Conservation (phyloP, 2,797 vertebrate species). For the Lacerta agilis region DNA sequence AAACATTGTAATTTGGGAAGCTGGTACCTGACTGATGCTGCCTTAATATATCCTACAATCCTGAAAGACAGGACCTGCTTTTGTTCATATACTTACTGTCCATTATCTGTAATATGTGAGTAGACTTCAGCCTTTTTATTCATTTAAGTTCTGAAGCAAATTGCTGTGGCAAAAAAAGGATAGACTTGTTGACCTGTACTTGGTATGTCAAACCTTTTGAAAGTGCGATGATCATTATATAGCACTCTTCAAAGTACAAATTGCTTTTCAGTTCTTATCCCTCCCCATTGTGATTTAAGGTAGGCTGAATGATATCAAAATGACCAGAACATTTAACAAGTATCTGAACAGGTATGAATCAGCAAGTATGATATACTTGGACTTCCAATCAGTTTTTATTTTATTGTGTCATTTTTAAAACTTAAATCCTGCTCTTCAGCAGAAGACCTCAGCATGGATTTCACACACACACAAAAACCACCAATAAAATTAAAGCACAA, state of each 20-base stretch:
- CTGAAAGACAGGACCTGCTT: not conserved
- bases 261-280: not conserved
- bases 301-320: not conserved
- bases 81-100: not conserved
- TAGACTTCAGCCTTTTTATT: not conserved
- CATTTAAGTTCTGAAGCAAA: not conserved
- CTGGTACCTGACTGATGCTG: not conserved
- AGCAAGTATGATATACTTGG: too few relatives aligned
- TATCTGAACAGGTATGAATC: too few relatives aligned
- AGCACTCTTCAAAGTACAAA: not conserved
- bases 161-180: not conserved
- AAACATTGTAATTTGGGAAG: not conserved
- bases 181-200: not conserved
- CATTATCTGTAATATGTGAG: not conserved
- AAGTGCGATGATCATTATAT: not conserved
- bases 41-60: not conserved
- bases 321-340: not conserved
- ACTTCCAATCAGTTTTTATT: too few relatives aligned
- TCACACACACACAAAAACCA: too few relatives aligned
- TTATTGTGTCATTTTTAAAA: too few relatives aligned
- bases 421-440: too few relatives aligned
- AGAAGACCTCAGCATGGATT: too few relatives aligned
- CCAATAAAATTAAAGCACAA: too few relatives aligned
- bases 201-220: not conserved
- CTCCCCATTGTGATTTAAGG: not conserved